A percentile compares a stretch with the other conserved stretches of the same genome.
phyloP scores from a whole-genome alignment of 2,797 vertebrate genomes.

The Ammospiza maritima region DNA sequence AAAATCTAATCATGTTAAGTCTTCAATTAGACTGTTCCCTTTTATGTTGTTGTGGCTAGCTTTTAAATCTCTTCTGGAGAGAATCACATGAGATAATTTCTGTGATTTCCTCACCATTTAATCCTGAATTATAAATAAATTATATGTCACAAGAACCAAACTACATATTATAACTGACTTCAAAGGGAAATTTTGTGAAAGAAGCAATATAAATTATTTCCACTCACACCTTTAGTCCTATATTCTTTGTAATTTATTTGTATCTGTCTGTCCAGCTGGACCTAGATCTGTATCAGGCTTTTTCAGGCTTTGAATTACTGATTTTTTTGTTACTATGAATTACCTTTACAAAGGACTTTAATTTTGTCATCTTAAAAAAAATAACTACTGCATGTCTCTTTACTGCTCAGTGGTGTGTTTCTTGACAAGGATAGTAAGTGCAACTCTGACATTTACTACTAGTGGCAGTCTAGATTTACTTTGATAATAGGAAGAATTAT shows the following conservation, averaged over 20 bases:
- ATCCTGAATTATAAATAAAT: conserved; percentile 18
- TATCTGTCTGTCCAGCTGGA: neutral
- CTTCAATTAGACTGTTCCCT: neutral
- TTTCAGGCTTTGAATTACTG: conserved; percentile 25
- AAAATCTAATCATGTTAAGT: neutral
- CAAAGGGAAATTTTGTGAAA: neutral
- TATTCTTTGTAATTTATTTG: neutral
- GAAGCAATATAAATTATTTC: neutral
- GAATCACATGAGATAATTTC: neutral
- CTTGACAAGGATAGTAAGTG: neutral
- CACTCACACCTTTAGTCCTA: neutral
- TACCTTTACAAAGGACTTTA: neutral
- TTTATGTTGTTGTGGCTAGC: neutral
- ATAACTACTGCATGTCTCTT: neutral
- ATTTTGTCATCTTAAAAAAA: neutral
- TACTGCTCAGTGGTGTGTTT: neutral
- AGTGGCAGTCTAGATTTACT: neutral
- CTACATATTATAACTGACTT: neutral
- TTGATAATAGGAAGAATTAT: neutral
- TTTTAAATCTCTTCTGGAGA: neutral
- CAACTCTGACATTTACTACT: neutral
- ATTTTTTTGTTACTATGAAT: neutral
- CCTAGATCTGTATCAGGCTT: neutral
- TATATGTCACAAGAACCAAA: neutral
- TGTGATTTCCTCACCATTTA: neutral